Conservation (phyloP, 2,113 vertebrate genomes). For the Tyrannus savana region DNA sequence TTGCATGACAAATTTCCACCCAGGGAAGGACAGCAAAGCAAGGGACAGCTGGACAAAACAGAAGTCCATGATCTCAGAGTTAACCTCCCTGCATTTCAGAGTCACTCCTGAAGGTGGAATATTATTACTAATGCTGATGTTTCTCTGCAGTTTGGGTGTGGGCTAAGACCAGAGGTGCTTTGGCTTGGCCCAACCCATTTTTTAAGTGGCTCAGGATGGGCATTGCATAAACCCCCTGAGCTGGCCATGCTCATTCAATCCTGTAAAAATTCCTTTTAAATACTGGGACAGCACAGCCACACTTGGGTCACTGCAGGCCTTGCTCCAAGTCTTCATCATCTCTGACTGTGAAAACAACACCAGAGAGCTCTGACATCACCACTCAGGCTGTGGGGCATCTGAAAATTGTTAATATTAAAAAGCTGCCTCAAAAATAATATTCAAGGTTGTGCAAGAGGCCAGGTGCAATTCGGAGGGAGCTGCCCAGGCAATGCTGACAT, state of each 20-base stretch:
- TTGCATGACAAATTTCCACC: not conserved
- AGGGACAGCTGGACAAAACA: not conserved
- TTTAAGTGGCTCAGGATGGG: not conserved
- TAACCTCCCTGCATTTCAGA: not conserved
- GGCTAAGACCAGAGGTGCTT: not conserved
- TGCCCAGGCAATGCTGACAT: not conserved
- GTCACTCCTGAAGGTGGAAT: not conserved
- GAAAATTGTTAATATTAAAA: not conserved
- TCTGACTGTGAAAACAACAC: not conserved
- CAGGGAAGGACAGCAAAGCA: not conserved
- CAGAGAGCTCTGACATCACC: not conserved
- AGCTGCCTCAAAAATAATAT: not conserved
- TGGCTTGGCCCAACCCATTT: not conserved
- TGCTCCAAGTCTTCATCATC: not conserved
- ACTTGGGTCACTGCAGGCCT: rapidly evolving
- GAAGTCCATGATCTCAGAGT: not conserved
- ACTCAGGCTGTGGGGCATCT: not conserved
- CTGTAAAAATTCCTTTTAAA: not conserved
- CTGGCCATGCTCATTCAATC: rapidly evolving
- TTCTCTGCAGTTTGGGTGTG: constrained; percentile 15
- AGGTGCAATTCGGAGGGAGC: not conserved
- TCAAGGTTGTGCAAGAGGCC: not conserved
- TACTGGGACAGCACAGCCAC: not conserved
- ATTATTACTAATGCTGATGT: not conserved
- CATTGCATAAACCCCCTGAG: not conserved